Base-by-base conservation (phyloP, 2,797 vertebrate species). In the Urophycis tenuis region DNA sequence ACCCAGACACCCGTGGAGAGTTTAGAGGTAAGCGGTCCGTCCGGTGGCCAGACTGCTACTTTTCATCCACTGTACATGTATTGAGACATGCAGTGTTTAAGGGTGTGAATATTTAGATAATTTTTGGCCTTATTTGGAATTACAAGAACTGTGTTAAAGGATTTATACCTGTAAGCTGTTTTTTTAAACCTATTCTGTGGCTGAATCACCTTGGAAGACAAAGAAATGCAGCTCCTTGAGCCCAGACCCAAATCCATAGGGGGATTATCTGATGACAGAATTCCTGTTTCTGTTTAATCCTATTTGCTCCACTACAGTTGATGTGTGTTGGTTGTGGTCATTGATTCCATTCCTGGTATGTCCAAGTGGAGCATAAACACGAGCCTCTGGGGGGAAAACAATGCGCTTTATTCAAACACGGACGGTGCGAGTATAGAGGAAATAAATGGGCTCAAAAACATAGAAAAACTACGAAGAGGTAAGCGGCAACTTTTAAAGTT, bases 251-350 rank as follows among this genome's bases (percentile, higher is more conserved):
- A 91, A 87, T 89, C 88, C 86, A 87, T 84, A 82, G 78, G 82
- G 84, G 90, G 93, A 93, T 94, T 92, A 93, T 91, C 90, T 92
- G 83, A 83, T 80, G 84, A 91, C 88, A 91, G 90, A 93, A 92
- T 93, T 94, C 90, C 91, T 89, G 87, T 86, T 81, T 91, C 89
- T 80, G 87, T 86, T 86, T 96, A 95, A 97, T 96, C 95, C 92
- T 95, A 95, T 96, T 95, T 95, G 90, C 93, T 93, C 91, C 93
- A 93, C 91, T 93, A 92, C 92, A 91, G n/a, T 92, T 93, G 93
- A 92, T 91, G 92, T 90, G 92, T 94, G 87, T 94, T 92, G 91
- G 91, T 88, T 89, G 92, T 94, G 87, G 94, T 92, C 91, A 91
- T 88, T 89, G 89, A 92, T 93, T 94, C 94, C 90, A 92, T 93